phyloP scores from a whole-genome alignment of 2,113 vertebrate species.

The Bufo gargarizans region DNA sequence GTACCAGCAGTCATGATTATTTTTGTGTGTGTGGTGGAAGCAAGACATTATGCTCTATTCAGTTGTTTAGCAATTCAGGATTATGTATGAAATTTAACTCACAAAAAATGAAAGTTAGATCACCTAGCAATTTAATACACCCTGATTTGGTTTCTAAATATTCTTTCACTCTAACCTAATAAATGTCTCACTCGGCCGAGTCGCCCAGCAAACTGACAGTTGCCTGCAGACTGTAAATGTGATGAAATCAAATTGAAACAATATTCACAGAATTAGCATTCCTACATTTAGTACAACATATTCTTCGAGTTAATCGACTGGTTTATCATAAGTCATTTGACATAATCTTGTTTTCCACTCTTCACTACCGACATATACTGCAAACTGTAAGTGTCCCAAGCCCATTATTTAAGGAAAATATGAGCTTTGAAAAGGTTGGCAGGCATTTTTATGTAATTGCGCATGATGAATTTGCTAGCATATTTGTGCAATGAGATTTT shows the following conservation, averaged over 20 bases:
- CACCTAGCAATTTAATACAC: conserved; percentile 22
- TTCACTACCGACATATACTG: conserved; percentile 34
- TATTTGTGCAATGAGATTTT: conserved; percentile 27
- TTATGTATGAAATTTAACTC: conserved; percentile 4
- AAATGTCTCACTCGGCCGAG: conserved; percentile 30
- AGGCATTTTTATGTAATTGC: neutral
- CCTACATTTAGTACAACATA: conserved; percentile 41
- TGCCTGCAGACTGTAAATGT: conserved; percentile 37
- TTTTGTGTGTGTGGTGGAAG: neutral
- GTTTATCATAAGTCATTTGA: conserved; percentile 2
- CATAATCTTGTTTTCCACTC: conserved; percentile 9
- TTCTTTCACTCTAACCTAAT: conserved; percentile 50
- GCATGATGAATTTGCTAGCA: conserved; percentile 35
- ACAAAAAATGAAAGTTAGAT: neutral
- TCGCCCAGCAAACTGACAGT: conserved; percentile 28
- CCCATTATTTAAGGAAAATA: conserved; percentile 23
- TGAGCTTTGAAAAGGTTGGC: conserved; percentile 20
- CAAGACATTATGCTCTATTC: neutral
- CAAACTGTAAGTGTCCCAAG: conserved; percentile 36
- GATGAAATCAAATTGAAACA: conserved; percentile 53
- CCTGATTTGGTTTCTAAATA: conserved; percentile 28
- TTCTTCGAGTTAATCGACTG: conserved; percentile 48
- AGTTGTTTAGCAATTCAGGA: neutral
- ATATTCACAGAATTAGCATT: conserved; percentile 58
- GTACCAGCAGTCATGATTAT: neutral